These are phyloP conservation scores for Australoheros facetus DNA, from an alignment of 2,797 vertebrate genomes.

Conservation along the genomic window DNA sequence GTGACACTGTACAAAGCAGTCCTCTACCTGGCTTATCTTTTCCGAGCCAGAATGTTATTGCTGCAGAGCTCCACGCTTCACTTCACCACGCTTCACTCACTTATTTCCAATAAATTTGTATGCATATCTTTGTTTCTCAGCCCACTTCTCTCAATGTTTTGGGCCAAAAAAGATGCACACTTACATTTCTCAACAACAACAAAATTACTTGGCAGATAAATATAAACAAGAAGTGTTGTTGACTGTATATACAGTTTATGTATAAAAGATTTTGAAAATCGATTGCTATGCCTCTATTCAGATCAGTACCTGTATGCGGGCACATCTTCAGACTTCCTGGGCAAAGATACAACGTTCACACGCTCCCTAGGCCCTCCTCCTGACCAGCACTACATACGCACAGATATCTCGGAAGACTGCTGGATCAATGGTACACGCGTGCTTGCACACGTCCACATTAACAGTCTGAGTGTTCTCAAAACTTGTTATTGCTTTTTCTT, in stretches of 20 bases:
- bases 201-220: slow-evolving; percentile 30
- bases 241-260: no score
- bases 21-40: slow-evolving; percentile 18
- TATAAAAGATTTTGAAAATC: no score
- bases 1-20: background rate
- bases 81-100: background rate
- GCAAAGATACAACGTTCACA: slow-evolving; percentile 94
- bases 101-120: slow-evolving; percentile 5
- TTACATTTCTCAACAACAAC: slow-evolving; percentile 24
- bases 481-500: slow-evolving; percentile 51
- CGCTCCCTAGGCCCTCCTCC: slow-evolving; percentile 92
- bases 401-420: slow-evolving; percentile 96
- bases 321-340: slow-evolving; percentile 97
- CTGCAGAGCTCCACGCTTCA: background rate
- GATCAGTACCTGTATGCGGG: slow-evolving; percentile 95
- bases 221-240: slow-evolving; percentile 40
- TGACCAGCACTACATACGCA: slow-evolving; percentile 95
- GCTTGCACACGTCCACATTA: slow-evolving; percentile 32
- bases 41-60: background rate
- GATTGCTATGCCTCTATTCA: slow-evolving; percentile 51
- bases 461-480: slow-evolving; percentile 43
- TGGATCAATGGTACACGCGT: slow-evolving; percentile 94
- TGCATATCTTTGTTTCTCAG: slow-evolving; percentile 18
- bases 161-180: background rate
- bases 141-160: slow-evolving; percentile 20